Percentiles rank a stretch among this genome's conserved stretches.
Evolutionary conservation across 2,888 invertebrate species (phyloP).

Genomic region (Torymus auratus): DNA sequence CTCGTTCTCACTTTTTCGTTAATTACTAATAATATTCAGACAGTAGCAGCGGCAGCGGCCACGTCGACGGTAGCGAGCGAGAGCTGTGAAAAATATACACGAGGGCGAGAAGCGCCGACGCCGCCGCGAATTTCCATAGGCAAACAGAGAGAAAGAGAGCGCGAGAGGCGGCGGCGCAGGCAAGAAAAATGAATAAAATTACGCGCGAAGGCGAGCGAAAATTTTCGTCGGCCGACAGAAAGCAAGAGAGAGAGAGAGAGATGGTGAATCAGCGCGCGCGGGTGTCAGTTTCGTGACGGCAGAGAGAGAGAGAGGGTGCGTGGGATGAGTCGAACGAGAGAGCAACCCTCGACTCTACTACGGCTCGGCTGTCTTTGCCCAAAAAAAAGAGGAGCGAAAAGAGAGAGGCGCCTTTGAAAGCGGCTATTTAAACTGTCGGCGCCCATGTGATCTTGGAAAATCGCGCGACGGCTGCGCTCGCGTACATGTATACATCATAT

Average conservation of each 20-base stretch:
- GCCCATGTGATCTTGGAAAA: conserved; percentile 51
- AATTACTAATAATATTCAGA: conserved; percentile 77
- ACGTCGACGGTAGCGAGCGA: background rate
- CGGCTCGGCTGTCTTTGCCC: conserved; percentile 31
- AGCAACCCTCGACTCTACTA: background rate
- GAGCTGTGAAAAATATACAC: conserved; percentile 65
- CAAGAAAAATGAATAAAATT: conserved; percentile 74
- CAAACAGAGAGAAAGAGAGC: conserved; percentile 55
- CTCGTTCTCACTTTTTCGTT: conserved; percentile 60
- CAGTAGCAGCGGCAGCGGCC: conserved; percentile 30
- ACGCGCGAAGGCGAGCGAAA: conserved; percentile 69
- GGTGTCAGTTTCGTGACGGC: conserved; percentile 41
- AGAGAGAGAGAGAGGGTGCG: background rate
- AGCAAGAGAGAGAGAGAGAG: background rate
- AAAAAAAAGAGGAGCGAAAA: conserved; percentile 21
- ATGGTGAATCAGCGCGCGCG: conserved; percentile 20
- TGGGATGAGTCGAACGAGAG: no score
- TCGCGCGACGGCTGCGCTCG: conserved; percentile 1
- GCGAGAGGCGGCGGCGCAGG: conserved; percentile 66
- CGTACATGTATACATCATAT: background rate
- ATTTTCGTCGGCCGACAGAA: conserved; percentile 59
- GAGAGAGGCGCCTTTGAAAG: conserved; percentile 31
- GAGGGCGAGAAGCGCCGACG: conserved; percentile 40
- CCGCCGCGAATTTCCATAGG: conserved; percentile 55
- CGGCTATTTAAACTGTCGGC: conserved; percentile 47